Base-by-base conservation (phyloP, 2,113 vertebrate species). In the Myocastor coypus region DNA sequence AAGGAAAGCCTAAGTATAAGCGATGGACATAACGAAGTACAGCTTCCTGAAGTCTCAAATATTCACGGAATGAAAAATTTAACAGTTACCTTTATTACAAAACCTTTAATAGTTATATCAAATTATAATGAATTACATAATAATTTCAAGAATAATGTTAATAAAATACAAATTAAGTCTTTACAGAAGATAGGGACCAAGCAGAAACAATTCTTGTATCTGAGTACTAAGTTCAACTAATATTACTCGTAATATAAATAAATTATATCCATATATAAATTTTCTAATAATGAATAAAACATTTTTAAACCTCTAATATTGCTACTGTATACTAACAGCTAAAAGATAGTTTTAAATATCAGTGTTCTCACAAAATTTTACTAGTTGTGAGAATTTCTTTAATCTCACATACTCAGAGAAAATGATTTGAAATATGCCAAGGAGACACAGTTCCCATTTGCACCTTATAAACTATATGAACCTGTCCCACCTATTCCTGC, bases 401-500 rank as follows among this genome's bases (percentile, higher is more conserved):
- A 97, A 97, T 97, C 78, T 97, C 94, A 92, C 87, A 90, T 71
- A 42, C 73, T 83, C 91, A 88, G 63, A 82, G 71, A 64, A 46
- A 97, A 94, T n/a, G 1, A 92, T 96, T 59, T 89, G 64, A 89
- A 97, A 98, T 55, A 89, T 88, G 91, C 93, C 92, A 22, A 97
- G 89, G 55, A 66, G 40, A 71, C 83, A 95, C 92, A 85, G 91
- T 94, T 97, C 69, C 78, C 63, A 80, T 88, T 83, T 88, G 88
- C 94, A 40, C 83, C 94, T 8, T 89, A 89, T 91, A 96, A 64
- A 94, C 92, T 75, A 96, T 55, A 96, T 63, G 50, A 89, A 94
- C 91, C 92, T 95, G 94, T 94, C 81, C 95, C 97, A 96, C 78
- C 97, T 97, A 97, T 97, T 34, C 78, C 94, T 97, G 95, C 94